These are phyloP conservation scores for Microctonus brassicae DNA, from an alignment of 2,888 invertebrate species.

Conservation along the genomic window DNA sequence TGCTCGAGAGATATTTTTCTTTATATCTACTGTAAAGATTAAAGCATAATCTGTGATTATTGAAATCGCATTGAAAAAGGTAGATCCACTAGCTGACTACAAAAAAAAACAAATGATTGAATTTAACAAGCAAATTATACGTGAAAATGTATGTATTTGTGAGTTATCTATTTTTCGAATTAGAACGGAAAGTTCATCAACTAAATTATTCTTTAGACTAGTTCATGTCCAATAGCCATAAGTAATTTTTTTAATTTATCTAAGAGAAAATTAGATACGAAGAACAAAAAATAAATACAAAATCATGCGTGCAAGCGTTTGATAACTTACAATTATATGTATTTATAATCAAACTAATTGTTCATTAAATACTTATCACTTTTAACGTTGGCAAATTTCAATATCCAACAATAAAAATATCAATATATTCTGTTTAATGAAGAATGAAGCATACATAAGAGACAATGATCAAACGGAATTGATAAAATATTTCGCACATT, in stretches of 20 bases:
- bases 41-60: too few relatives aligned
- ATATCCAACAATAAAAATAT: background rate
- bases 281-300: background rate
- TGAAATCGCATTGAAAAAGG: too few relatives aligned
- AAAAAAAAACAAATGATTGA: background rate
- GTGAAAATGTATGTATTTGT: background rate
- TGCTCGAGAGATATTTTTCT: too few relatives aligned
- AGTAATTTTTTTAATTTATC: too few relatives aligned
- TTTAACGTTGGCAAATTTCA: background rate
- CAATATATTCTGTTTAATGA: background rate
- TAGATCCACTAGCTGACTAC: too few relatives aligned
- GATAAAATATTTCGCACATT: background rate
- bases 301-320: background rate
- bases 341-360: background rate
- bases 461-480: background rate
- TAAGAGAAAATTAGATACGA: too few relatives aligned
- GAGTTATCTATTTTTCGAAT: background rate
- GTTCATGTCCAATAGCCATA: too few relatives aligned
- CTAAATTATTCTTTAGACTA: too few relatives aligned
- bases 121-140: background rate
- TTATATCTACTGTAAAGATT: too few relatives aligned
- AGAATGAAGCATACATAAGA: background rate
- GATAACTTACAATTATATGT: background rate
- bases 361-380: background rate
- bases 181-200: background rate